A percentile compares a stretch with the other conserved stretches of the same genome.
These are phyloP conservation scores for Sebastes hubbsi DNA, from an alignment of 2,797 vertebrate species.

Conservation along the genomic window DNA sequence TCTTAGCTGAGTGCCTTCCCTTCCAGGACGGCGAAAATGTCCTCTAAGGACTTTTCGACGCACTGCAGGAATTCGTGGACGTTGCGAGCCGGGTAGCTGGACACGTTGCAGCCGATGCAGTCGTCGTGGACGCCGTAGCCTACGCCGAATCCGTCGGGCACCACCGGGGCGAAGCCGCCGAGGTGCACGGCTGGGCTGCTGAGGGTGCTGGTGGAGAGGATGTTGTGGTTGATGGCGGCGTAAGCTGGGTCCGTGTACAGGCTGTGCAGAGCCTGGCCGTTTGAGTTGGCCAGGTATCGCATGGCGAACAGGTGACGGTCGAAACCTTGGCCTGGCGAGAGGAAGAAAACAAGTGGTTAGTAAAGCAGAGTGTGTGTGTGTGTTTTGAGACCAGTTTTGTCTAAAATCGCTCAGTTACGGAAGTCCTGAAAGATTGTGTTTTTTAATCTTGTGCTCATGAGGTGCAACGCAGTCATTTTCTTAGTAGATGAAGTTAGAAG, in stretches of 20 bases:
- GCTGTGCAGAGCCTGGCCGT: conserved; percentile 79
- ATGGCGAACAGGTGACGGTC: conserved; percentile 94
- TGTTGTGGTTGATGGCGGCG: conserved; percentile 90
- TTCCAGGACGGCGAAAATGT: conserved; percentile 91
- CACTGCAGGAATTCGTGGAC: conserved; percentile 90
- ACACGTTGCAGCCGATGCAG: conserved; percentile 93
- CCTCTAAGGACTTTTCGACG: conserved; percentile 89
- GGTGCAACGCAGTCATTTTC: not conserved
- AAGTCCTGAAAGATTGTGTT: no score
- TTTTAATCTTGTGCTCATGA: no score
- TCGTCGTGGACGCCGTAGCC: conserved; percentile 90
- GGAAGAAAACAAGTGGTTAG: not conserved
- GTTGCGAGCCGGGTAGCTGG: conserved; percentile 89
- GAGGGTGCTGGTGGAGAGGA: conserved; percentile 97
- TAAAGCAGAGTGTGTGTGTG: not conserved
- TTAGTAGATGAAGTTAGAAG: no score
- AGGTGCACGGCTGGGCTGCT: conserved; percentile 88
- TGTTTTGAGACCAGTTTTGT: not conserved
- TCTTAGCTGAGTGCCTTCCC: conserved; percentile 81
- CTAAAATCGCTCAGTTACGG: no score
- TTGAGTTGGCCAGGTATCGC: conserved; percentile 83
- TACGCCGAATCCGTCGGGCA: conserved; percentile 92
- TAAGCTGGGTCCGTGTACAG: conserved; percentile 92
- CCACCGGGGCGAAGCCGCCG: conserved; percentile 95
- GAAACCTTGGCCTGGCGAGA: conserved; percentile 92